Base-by-base conservation (phyloP, 2,888 invertebrate species). In the Abrostola triplasia region DNA sequence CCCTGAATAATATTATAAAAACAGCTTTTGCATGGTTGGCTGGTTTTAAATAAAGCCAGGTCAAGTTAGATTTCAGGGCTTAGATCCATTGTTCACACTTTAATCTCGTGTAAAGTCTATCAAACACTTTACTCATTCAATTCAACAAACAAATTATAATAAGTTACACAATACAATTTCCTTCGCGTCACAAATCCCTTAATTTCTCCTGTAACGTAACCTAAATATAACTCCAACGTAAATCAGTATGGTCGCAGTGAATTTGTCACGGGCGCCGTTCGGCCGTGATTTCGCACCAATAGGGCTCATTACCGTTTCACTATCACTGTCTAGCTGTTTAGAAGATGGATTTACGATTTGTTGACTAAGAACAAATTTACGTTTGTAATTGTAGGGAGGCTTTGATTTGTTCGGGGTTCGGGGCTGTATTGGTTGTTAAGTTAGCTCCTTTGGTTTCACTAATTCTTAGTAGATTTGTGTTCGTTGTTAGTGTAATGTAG, bases 201-300 rank as follows among this genome's bases (percentile, higher is more conserved):
- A 12, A 36, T 36, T 35, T 36, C 5, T 36, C 24, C 10, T 5
- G 57, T 36, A 13, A 37, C 71, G 64, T 72, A 76, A 68, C 49
- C 55, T 74, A 65, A 59, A 12, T 70, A 35, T 68, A 56, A 42
- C 11, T 35, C 5, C 37, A 59, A 73, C 77, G 73, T 82, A 82
- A 83, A 83, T 82, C 83, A 82, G 83, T 78, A 68, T 64, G 73
- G 71, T 68, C 67, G 60, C 73, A 76, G 81, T 80, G 80, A 83
- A 86, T 86, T 84, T 84, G 85, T 82, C 80, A 81, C 73, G 70
- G 70, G 77, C 81, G 72, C 76, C 78, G 81, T 85, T 83, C 76
- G 84, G 68, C 78, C 89, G 90, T 90, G 89, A 90, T 90, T 89
- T 84, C 77, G 83, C 85, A 81, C 85, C 86, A 88, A 90, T 89